A percentile compares a stretch with the other conserved stretches of the same genome.
Evolutionary conservation across 2,113 vertebrate species (phyloP).

Genomic region (Rhinoderma darwinii): DNA sequence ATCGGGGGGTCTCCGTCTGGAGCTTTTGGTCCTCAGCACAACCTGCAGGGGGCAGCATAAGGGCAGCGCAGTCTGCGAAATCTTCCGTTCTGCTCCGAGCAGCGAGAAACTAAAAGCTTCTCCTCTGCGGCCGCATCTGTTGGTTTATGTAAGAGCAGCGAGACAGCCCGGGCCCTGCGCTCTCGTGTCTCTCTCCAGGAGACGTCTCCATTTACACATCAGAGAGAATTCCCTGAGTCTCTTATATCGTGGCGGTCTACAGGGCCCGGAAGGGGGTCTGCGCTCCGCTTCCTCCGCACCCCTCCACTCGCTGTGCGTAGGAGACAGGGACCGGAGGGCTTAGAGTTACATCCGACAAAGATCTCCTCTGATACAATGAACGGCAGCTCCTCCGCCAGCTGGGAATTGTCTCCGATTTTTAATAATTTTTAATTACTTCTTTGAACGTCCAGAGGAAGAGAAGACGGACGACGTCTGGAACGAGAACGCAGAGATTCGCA

Average conservation of each 20-base stretch:
- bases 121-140: not conserved
- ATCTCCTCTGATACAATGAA: not conserved
- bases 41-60: not conserved
- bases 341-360: not conserved
- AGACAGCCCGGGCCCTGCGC: not conserved
- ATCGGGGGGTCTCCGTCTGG: not conserved
- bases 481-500: not conserved
- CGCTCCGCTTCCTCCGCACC: not conserved
- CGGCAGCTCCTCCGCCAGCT: not conserved
- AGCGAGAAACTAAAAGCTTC: not conserved
- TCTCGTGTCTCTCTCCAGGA: not conserved
- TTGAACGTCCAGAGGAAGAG: constrained; percentile 1
- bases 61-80: not conserved
- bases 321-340: not conserved
- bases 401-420: not conserved
- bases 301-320: not conserved
- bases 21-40: not conserved
- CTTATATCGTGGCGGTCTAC: not conserved
- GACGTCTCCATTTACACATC: constrained; percentile 27
- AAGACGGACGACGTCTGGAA: not conserved
- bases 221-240: constrained; percentile 32
- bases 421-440: constrained; percentile 4
- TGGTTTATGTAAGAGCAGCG: constrained; percentile 8
- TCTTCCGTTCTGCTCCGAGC: not conserved
- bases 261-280: not conserved